phyloP scores from a whole-genome alignment of 2,888 invertebrate species.

The Laspeyria flexula region DNA sequence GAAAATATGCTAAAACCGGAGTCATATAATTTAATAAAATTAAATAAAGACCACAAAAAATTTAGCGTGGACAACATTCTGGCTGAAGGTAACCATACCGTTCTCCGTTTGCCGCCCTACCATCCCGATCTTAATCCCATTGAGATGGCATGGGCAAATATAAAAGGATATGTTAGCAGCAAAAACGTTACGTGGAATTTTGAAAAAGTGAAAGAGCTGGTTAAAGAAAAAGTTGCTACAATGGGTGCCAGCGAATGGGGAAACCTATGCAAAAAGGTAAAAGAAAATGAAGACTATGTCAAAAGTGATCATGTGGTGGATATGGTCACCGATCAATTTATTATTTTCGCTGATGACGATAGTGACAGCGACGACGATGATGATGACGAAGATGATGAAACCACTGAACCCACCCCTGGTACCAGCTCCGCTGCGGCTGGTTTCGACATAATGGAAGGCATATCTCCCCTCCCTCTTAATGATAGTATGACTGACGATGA shows the following conservation, averaged over 20 bases:
- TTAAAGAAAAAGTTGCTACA: background rate
- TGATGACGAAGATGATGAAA: too few species aligned
- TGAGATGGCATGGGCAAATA: conserved; percentile 23
- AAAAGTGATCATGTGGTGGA: background rate
- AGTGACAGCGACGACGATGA: too few species aligned
- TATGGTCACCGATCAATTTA: background rate
- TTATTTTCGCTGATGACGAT: background rate
- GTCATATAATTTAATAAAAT: background rate
- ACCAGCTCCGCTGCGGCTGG: too few species aligned
- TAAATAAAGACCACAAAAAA: background rate
- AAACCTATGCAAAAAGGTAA: background rate
- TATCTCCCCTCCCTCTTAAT: too few species aligned
- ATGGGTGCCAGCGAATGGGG: background rate
- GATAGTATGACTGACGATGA: too few species aligned
- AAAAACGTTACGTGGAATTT: background rate
- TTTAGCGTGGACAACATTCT: background rate
- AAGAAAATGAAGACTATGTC: background rate
- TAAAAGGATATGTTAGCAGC: conserved; percentile 14
- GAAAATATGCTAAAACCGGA: background rate
- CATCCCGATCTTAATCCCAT: conserved; percentile 34
- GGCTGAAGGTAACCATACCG: background rate
- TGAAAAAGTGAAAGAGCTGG: background rate
- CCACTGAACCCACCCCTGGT: too few species aligned
- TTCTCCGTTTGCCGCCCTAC: conserved; percentile 30
- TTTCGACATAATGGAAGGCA: too few species aligned